Evolutionary conservation across 2,888 invertebrate genomes (phyloP), one percentile per base, ranked within the genome.

Genomic region (Ecdyonurus torrentis): DNA sequence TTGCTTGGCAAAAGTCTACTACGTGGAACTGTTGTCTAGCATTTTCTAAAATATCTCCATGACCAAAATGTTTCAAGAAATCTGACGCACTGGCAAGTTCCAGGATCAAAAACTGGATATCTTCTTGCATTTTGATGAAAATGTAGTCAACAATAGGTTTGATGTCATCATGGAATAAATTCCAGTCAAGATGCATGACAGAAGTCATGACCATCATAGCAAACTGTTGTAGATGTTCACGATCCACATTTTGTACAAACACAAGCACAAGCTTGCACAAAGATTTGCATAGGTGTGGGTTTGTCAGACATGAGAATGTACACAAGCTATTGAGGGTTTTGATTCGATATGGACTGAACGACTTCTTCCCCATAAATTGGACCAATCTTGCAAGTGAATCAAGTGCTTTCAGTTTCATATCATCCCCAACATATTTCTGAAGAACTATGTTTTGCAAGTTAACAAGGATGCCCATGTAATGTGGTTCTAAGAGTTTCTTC

Each of bases 21-120:
- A 5, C 5, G 37, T 10, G 37, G 15, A 37, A 37, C 37, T 37
- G 5, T 37, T 37, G 37, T 15, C 15, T 37, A 10, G 37, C 37
- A 37, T 37, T 37, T 37, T 37, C 15, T 37, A 15, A 37, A 10
- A 37, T 10, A 37, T 37, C 15, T 37, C 7, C 15, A 37, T 37
- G 15, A 37, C 37, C 37, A 37, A 37, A 37, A 37, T 37, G 37
- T 55, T 55, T 55, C 22, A 55, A 7, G 22, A 55, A 22, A 18
- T 55, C 55, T 55, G 55, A 10, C n/a, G 22, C n/a, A 22, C n/a
- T 55, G n/a, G n/a, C n/a, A 55, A 55, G 55, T n/a, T 55, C 55
- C 5, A 5, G 7, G 15, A n/a, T 55, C 3, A 7, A 20, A n/a
- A n/a, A n/a, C n/a, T 7, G 5, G 5, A 20, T 22, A 5, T 18